A percentile compares a stretch with the other conserved stretches of the same genome.
Conservation (phyloP, 2,797 vertebrate species). For the Carapus acus region DNA sequence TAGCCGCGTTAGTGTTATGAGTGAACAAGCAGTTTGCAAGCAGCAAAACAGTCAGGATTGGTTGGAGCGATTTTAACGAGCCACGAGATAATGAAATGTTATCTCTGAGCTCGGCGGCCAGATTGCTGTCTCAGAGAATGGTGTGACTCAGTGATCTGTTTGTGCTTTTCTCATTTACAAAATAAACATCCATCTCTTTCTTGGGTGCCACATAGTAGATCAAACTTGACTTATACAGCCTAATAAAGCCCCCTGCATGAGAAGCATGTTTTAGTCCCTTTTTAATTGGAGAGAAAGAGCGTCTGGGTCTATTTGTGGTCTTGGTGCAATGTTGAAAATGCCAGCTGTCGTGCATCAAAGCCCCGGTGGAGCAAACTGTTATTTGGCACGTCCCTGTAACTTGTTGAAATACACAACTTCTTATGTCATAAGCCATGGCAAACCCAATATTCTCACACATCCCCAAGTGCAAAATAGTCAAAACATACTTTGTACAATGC, state of each 20-base stretch:
- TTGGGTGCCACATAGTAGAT: constrained; percentile 45
- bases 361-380: constrained; percentile 59
- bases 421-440: constrained; percentile 17
- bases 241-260: constrained; percentile 62
- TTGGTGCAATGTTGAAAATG: constrained; percentile 75
- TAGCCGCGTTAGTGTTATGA: constrained; percentile 27
- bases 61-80: constrained; percentile 66
- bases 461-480: too few species aligned
- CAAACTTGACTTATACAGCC: constrained; percentile 55
- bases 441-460: too few species aligned
- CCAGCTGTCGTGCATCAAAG: constrained; percentile 75
- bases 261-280: constrained; percentile 53
- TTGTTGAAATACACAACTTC: constrained; percentile 54
- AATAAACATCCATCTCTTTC: constrained; percentile 53
- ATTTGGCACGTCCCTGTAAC: constrained; percentile 54
- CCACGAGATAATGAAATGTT: constrained; percentile 59
- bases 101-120: constrained; percentile 47
- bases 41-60: constrained; percentile 23
- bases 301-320: constrained; percentile 77
- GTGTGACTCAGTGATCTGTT: constrained; percentile 49
- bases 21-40: constrained; percentile 19
- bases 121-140: constrained; percentile 43
- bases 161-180: constrained; percentile 59
- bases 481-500: background rate
- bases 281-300: constrained; percentile 74